Evolutionary conservation across 1,140 invertebrate genomes (phyloP).

Genomic region (Eciton burchellii): DNA sequence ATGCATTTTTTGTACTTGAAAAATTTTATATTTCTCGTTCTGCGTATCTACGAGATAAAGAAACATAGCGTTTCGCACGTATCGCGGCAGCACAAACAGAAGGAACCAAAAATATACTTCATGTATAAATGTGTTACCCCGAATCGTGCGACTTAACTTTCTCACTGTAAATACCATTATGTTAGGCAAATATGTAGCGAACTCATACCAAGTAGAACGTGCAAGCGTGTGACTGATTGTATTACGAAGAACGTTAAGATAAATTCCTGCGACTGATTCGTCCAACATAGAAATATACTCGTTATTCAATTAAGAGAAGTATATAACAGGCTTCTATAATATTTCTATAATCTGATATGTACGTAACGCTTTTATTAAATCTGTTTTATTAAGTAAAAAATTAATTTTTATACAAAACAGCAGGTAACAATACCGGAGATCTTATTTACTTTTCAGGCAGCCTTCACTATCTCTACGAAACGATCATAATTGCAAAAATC

Average conservation of each 20-base stretch:
- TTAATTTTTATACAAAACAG: neutral
- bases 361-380: constrained; percentile 7
- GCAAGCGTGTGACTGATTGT: constrained; percentile 10
- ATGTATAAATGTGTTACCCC: neutral
- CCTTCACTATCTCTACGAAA: constrained; percentile 87
- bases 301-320: constrained; percentile 14
- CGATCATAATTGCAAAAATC: constrained; percentile 87
- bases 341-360: neutral
- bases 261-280: constrained; percentile 18
- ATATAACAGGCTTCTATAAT: constrained; percentile 55
- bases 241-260: constrained; percentile 5
- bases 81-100: neutral
- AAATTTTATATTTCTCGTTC: constrained; percentile 40
- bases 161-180: constrained; percentile 64
- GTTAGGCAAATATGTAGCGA: constrained; percentile 5
- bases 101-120: neutral
- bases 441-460: constrained; percentile 51
- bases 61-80: neutral
- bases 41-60: constrained; percentile 28
- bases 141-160: constrained; percentile 6
- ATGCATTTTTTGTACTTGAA: constrained; percentile 55
- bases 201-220: constrained; percentile 14
- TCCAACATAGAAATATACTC: constrained; percentile 17
- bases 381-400: constrained; percentile 19
- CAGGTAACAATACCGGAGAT: constrained; percentile 24